Evolutionary conservation across 1,140 invertebrate genomes (phyloP).

Genomic region (Carcinoscorpius rotundicauda): DNA sequence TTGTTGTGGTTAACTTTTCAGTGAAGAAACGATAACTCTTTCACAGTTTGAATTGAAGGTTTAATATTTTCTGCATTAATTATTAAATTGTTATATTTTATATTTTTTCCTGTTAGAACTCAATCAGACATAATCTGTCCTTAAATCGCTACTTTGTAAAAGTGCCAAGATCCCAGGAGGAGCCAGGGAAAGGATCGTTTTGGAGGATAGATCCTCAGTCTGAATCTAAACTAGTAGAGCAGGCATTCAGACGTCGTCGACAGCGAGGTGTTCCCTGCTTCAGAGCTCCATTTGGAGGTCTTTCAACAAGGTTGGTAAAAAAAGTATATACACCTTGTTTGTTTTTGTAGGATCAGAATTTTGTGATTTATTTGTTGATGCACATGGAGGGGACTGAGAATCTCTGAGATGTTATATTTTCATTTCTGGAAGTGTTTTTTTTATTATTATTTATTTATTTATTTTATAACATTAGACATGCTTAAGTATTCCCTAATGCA

Average conservation of each 20-base stretch:
- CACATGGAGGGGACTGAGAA: no score
- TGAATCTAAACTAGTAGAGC: conserved; percentile 89
- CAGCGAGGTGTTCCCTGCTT: conserved; percentile 88
- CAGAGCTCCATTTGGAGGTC: conserved; percentile 65
- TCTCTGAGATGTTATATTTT: no score
- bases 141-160: conserved; percentile 96
- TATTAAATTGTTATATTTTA: not conserved
- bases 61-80: not conserved
- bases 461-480: no score
- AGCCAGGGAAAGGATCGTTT: conserved; percentile 87
- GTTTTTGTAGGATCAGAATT: no score
- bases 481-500: no score
- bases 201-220: conserved; percentile 95
- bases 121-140: conserved; percentile 94
- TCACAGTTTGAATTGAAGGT: no score
- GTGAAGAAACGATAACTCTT: no score
- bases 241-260: conserved; percentile 80
- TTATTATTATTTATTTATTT: no score
- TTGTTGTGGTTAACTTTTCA: no score
- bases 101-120: conserved; percentile 53
- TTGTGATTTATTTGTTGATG: no score
- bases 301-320: conserved; percentile 10
- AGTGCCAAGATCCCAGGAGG: conserved; percentile 92
- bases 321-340: no score
- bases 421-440: no score